These are phyloP conservation scores for Ficedula albicollis DNA, from an alignment of 2,797 vertebrate genomes.

Conservation along the genomic window DNA sequence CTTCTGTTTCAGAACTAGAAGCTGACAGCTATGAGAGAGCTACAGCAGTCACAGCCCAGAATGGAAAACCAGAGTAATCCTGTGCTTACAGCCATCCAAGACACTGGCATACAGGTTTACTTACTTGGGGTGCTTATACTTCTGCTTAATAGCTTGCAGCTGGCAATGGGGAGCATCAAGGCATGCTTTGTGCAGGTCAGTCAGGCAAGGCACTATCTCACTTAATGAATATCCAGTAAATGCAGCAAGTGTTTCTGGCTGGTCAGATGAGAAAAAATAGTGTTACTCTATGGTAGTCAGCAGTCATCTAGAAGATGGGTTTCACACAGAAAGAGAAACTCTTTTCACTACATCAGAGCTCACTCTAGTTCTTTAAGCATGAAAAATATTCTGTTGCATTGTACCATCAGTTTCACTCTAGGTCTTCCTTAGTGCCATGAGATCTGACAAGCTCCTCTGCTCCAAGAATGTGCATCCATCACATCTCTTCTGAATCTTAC, in stretches of 20 bases:
- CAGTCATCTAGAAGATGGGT: neutral
- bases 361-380: neutral
- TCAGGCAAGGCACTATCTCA: conserved; percentile 85
- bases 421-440: neutral
- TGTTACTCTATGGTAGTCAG: neutral
- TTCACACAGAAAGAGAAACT: neutral
- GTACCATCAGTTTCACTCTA: neutral
- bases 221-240: conserved; percentile 88
- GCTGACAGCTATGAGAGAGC: neutral
- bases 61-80: neutral
- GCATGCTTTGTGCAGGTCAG: conserved; percentile 84
- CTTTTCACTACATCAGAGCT: neutral
- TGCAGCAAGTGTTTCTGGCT: conserved; percentile 83
- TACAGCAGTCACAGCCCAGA: neutral
- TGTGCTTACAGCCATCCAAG: neutral
- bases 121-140: conserved; percentile 88
- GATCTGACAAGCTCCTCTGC: neutral
- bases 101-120: neutral
- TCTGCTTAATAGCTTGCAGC: conserved; percentile 87
- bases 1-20: neutral
- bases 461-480: neutral
- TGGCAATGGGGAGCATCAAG: conserved; percentile 75
- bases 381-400: neutral
- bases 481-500: neutral
- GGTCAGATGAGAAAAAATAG: neutral